Evolutionary conservation across 2,888 invertebrate species (phyloP).

Genomic region (Orchesellides sinensis): DNA sequence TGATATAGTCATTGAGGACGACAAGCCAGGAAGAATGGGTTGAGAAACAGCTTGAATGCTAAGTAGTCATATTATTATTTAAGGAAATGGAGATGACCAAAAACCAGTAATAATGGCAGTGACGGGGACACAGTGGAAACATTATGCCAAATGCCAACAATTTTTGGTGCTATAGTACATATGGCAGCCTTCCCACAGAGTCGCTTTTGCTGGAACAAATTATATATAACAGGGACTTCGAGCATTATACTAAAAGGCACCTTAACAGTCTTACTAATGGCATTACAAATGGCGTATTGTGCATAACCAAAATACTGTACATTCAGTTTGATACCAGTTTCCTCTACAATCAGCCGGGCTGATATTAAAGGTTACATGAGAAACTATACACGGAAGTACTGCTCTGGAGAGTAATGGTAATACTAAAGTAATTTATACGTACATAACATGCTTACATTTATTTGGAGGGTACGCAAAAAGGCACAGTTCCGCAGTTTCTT

Average conservation of each 20-base stretch:
- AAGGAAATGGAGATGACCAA: constrained; percentile 62
- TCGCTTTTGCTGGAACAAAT: not conserved
- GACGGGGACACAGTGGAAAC: not conserved
- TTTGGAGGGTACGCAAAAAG: constrained; percentile 15
- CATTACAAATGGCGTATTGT: constrained; percentile 11
- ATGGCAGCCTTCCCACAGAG: constrained; percentile 49
- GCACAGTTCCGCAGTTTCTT: constrained; percentile 31
- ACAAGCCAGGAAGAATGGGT: not conserved
- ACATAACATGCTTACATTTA: too few species aligned
- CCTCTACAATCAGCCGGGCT: too few species aligned
- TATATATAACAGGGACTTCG: constrained; percentile 6
- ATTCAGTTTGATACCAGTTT: too few species aligned
- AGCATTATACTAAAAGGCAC: constrained; percentile 47
- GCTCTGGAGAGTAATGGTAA: too few species aligned
- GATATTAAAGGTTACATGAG: too few species aligned
- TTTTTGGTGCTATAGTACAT: constrained; percentile 32
- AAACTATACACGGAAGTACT: too few species aligned
- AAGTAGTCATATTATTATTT: constrained; percentile 54
- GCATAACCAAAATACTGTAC: too few species aligned
- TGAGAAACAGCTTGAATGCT: constrained; percentile 45
- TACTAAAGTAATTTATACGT: too few species aligned
- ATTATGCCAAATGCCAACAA: constrained; percentile 55
- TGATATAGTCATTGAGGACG: too few species aligned
- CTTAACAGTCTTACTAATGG: constrained; percentile 12
- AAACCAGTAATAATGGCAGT: constrained; percentile 35